phyloP scores from a whole-genome alignment of 92 coral and sea anemone species.

The Bergia sp. region DNA sequence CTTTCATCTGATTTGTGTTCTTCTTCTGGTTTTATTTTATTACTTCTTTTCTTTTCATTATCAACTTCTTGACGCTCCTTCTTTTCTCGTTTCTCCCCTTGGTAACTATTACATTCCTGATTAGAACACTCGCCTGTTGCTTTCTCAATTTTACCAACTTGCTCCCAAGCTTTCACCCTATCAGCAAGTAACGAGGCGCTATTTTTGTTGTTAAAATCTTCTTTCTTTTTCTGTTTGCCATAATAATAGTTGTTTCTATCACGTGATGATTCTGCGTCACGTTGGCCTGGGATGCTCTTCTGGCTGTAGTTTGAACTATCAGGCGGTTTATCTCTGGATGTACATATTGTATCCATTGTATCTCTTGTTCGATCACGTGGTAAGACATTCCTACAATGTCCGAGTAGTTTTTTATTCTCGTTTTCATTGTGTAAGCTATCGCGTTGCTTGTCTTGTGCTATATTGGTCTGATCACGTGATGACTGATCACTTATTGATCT shows the following conservation, averaged over 20 bases:
- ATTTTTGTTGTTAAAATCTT: not conserved
- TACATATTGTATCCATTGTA: not conserved
- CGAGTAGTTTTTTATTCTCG: not conserved
- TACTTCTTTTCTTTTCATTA: not conserved
- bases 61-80: not conserved
- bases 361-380: not conserved
- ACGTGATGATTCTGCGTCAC: not conserved
- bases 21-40: constrained; percentile 13
- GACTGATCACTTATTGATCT: not conserved
- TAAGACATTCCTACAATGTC: not conserved
- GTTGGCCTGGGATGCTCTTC: not conserved
- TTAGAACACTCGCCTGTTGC: not conserved
- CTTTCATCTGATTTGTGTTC: not conserved
- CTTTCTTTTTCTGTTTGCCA: not conserved
- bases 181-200: not conserved
- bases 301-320: not conserved
- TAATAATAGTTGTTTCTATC: not conserved
- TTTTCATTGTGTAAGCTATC: not conserved
- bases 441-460: not conserved
- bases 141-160: constrained; percentile 25
- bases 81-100: not conserved
- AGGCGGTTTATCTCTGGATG: not conserved
- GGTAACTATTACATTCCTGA: not conserved
- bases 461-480: not conserved
- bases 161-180: not conserved